Percentiles rank a stretch among this genome's conserved stretches.
Conservation (phyloP, 2,888 invertebrate genomes). For the Busseola fusca region DNA sequence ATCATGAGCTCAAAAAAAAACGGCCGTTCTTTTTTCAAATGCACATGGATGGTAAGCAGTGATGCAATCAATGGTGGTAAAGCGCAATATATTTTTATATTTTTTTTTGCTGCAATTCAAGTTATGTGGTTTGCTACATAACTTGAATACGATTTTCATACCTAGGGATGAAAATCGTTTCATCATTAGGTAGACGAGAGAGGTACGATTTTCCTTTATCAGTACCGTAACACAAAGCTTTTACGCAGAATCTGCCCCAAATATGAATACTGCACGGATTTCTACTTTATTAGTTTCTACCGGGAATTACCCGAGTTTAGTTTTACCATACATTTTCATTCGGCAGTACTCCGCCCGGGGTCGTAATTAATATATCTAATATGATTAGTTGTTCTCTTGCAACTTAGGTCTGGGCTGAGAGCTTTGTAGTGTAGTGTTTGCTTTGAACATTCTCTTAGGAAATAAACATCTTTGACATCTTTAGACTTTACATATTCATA, state of each 20-base stretch:
- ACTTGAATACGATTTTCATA: too few relatives aligned
- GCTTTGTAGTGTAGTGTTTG: constrained; percentile 24
- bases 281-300: constrained; percentile 67
- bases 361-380: constrained; percentile 86
- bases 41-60: too few relatives aligned
- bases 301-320: constrained; percentile 64
- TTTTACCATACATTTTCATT: constrained; percentile 83
- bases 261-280: constrained; percentile 54
- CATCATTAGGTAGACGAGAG: too few relatives aligned
- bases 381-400: constrained; percentile 84
- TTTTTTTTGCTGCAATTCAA: too few relatives aligned
- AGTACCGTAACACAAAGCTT: constrained; percentile 25
- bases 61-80: too few relatives aligned
- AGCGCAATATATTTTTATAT: too few relatives aligned
- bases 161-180: too few relatives aligned
- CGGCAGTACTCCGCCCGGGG: constrained; percentile 80
- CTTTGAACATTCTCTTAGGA: constrained; percentile 16
- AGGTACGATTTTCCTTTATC: too few relatives aligned
- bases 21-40: too few relatives aligned
- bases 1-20: too few relatives aligned
- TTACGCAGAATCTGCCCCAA: constrained; percentile 46
- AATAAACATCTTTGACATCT: not conserved
- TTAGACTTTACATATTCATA: too few relatives aligned
- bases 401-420: constrained; percentile 62
- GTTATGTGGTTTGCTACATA: too few relatives aligned